These are phyloP conservation scores for Trachelus tabidus DNA, from an alignment of 2,888 invertebrate species.

Conservation along the genomic window DNA sequence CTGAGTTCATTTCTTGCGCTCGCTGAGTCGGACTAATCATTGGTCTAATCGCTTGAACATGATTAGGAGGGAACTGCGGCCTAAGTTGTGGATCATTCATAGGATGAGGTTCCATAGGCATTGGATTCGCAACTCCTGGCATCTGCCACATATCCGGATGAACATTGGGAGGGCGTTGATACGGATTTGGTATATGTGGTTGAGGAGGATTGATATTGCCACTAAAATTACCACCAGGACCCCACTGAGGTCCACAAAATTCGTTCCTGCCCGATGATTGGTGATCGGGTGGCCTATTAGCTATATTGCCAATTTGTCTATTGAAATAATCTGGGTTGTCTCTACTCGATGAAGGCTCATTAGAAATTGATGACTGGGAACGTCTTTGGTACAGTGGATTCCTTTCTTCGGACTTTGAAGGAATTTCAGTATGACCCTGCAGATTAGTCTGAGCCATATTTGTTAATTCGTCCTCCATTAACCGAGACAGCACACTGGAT, in stretches of 20 bases:
- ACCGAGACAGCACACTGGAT: conserved; percentile 11
- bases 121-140: conserved; percentile 21
- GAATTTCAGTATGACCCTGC: conserved; percentile 3
- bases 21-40: conserved; percentile 30
- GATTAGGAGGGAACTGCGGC: conserved; percentile 28
- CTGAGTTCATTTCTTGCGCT: conserved; percentile 27
- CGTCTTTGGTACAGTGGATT: conserved; percentile 16
- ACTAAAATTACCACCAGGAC: not conserved
- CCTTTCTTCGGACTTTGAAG: conserved; percentile 11
- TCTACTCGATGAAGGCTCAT: conserved; percentile 2
- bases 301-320: not conserved
- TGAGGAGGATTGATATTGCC: conserved; percentile 11
- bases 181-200: conserved; percentile 11
- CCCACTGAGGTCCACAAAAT: not conserved
- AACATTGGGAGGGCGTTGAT: conserved; percentile 27
- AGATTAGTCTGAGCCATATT: conserved; percentile 15
- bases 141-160: conserved; percentile 45
- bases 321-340: conserved; percentile 15
- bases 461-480: conserved; percentile 11
- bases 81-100: conserved; percentile 21
- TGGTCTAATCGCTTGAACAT: conserved; percentile 30
- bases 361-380: not conserved
- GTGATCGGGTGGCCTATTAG: not conserved
- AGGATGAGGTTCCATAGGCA: conserved; percentile 26
- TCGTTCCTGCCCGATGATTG: not conserved